Evolutionary conservation across 2,888 invertebrate genomes (phyloP), one percentile per base, ranked within the genome.

Genomic region (Oithona nana): DNA sequence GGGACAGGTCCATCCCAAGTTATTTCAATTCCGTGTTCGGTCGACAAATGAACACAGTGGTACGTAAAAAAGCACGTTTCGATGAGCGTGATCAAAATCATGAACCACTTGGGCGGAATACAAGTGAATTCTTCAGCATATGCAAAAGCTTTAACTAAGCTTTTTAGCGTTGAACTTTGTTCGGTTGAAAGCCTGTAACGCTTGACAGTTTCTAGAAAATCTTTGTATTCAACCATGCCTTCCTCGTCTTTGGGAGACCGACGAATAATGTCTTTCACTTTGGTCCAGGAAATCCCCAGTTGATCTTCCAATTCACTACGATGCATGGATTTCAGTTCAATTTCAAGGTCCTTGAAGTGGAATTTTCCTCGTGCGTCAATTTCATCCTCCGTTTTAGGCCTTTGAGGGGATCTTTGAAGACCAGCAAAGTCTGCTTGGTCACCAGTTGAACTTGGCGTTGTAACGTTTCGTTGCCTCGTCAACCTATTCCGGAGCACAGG

Each of bases 1-100:
- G 66, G 66, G 22, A 63, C 63, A 1, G 66, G 67, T 1, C 65
- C 65, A 39, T 59, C 64, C 28, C 52, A 29, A 20, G 51, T 39
- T 16, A 64, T 64, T 28, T 60, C 54, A 24, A 30, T 8, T 3
- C 56, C 56, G 22, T 54, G 62, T 11, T 28, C 56, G 11, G 48
- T 50, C 26, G 61, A 39, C 63, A 66, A 64, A 52, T 66, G 65
- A 11, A 61, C 20, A 6, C 52, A 51, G 29, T 61, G 54, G 50
- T 54, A 61, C 3, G 31, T 54, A 28, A 61, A 52, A 2, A 61
- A 29, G 2, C 28, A 28, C 26, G 50, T 49, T 28, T 59, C 59
- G n/a, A 54, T n/a, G 20, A 61, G 16, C 28, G 61, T 61, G 3
- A 61, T 54, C 28, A 54, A 16, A 1, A 52, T 52, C 30, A 61